Evolutionary conservation across 2,888 invertebrate species (phyloP).

Genomic region (Eupithecia vulgata): DNA sequence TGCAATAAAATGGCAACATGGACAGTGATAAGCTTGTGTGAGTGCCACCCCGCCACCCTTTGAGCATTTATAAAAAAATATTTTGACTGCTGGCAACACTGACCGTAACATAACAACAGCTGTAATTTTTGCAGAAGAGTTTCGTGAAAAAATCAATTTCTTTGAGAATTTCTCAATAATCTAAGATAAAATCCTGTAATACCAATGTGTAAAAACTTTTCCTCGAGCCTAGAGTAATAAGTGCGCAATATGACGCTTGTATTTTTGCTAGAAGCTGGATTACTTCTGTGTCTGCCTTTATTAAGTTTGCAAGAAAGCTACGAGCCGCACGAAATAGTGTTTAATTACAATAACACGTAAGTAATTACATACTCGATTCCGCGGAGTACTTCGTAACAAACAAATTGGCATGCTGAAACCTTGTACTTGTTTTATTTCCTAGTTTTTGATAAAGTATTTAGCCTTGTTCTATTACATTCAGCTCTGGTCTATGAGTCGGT

Average conservation of each 20-base stretch:
- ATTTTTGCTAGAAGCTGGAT: slow-evolving; percentile 50
- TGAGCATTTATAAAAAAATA: no score
- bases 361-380: slow-evolving; percentile 45
- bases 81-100: no score
- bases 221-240: slow-evolving; percentile 7
- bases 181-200: not conserved
- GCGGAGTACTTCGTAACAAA: not conserved
- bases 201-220: slow-evolving; percentile 1
- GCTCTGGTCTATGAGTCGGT: not conserved
- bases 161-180: not conserved
- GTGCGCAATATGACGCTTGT: slow-evolving; percentile 50
- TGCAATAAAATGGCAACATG: no score
- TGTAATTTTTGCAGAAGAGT: not conserved
- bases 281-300: slow-evolving; percentile 53
- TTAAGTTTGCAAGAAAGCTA: slow-evolving; percentile 52
- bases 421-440: not conserved
- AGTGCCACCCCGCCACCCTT: no score
- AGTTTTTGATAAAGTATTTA: not conserved
- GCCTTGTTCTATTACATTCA: not conserved
- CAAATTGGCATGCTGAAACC: not conserved
- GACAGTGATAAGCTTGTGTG: no score
- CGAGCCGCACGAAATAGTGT: slow-evolving; percentile 65
- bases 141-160: not conserved
- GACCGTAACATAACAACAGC: not conserved
- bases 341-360: slow-evolving; percentile 79